Base-by-base conservation (phyloP, 2,888 invertebrate genomes). In the Patella depressa region DNA sequence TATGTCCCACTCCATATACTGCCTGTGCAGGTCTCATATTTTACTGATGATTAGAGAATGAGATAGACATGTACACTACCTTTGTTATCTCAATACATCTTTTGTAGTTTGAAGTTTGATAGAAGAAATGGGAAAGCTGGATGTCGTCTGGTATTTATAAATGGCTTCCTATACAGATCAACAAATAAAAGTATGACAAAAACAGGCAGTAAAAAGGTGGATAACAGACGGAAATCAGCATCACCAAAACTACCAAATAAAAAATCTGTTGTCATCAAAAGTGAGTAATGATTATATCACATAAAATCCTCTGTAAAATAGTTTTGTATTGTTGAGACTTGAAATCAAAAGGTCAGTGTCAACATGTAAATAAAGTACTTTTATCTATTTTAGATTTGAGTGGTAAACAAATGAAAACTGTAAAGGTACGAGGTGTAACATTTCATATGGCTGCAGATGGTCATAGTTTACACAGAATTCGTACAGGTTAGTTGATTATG, bases 391-490 rank as follows among this genome's bases (percentile, higher is more conserved):
- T 57, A 80, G 80, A 79, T 72, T 69, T 81, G 69, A 77, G 77
- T 54, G 17, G 78, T 7, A 71, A 75, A 65, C 54, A 73, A 17
- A 83, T 83, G 82, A 86, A 86, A 75, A 82, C 84, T n/a, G 82
- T 88, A 17, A 80, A 83, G 24, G 84, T 88, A 19, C 72, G 95
- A 96, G 89, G 89, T 34, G 84, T 87, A 34, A 85, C 82, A 55
- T 89, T 87, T 75, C 82, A 82, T 17, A 83, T 87, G 70, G 85
- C 86, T 77, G 59, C 82, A 5, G 74, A 80, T 72, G 88, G 88
- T 1, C 86, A 84, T 74, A 86, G 82, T 73, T 77, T 89, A 11
- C 82, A 80, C 71, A 81, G 86, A 73, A 74, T 82, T 75, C 53
- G 77, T n/a, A 24, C 69, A 53, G 54, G 78, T 79, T n/a, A 73